Evolutionary conservation across 1,140 invertebrate species (phyloP), one percentile per base, ranked within the genome.

Genomic region (Trichonephila clavipes): DNA sequence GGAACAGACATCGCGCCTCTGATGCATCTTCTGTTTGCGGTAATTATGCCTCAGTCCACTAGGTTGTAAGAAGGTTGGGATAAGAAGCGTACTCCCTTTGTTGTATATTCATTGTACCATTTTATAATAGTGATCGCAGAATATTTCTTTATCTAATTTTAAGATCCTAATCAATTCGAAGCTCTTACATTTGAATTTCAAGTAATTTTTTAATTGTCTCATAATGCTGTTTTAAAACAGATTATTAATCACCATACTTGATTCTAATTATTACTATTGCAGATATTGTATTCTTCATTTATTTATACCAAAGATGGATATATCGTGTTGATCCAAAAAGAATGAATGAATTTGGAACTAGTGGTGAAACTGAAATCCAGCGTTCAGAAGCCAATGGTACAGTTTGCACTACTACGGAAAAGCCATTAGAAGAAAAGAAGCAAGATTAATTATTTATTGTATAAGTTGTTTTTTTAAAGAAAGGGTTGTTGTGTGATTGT

Each of bases 211-310:
- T 40, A 40, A 40, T 40, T 40, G 34, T 40, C 4, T 40, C 4
- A 40, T 0, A 40, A 40, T 40, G 34, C 34, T 40, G 0, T 28
- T 28, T 40, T 40, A 40, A 40, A 40, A 40, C 34, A 40, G 34
- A 40, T 40, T 40, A 40, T 40, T 40, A 40, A 40, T 40, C 3
- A 2, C 34, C 34, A 40, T 40, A 40, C 34, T 40, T 72, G 28
- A 72, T 34, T 28, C 18, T 72, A 1, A 72, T 77, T 66, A 34
- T 72, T 94, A 34, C 81, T 94, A 81, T 97, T 97, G 92, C 96
- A 98, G 98, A 99, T 96, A 98, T 99, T 95, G 98, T 99, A 58
- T 99, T 99, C 97, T 98, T 99, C 95, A 99, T 99, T 95, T 99
- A 98, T 96, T 96, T 99, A 82, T 99, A 99, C 96, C 99, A 99